These are phyloP conservation scores for Zaprionus kolodkinae DNA, from an alignment of 1,140 invertebrate genomes.

Conservation along the genomic window DNA sequence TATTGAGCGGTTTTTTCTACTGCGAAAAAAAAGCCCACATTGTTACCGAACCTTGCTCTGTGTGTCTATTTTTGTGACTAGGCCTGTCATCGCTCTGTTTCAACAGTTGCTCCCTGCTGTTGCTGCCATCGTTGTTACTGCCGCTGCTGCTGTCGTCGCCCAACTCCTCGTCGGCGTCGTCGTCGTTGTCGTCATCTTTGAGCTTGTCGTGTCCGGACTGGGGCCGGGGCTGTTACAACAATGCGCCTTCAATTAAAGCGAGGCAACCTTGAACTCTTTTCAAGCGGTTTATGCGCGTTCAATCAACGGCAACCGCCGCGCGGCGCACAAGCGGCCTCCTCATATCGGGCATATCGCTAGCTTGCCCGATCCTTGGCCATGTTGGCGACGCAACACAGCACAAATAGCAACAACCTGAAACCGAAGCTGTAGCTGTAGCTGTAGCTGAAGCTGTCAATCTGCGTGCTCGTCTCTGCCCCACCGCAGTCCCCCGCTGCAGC, in stretches of 20 bases:
- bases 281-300: constrained; percentile 70
- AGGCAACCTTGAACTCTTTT: constrained; percentile 73
- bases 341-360: constrained; percentile 56
- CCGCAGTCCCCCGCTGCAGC: constrained; percentile 32
- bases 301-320: constrained; percentile 60
- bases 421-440: constrained; percentile 46
- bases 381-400: constrained; percentile 42
- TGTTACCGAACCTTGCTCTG: constrained; percentile 40
- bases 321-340: constrained; percentile 28
- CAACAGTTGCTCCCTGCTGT: constrained; percentile 60
- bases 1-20: constrained; percentile 4
- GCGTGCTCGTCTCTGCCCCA: constrained; percentile 55
- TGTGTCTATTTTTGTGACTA: constrained; percentile 76
- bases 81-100: constrained; percentile 69
- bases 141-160: constrained; percentile 15
- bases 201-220: constrained; percentile 23
- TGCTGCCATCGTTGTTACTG: constrained; percentile 12
- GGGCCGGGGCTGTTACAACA: constrained; percentile 67
- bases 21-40: constrained; percentile 14
- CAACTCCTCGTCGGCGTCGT: constrained; percentile 12
- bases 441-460: constrained; percentile 71
- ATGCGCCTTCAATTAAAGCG: constrained; percentile 77
- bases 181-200: constrained; percentile 24
- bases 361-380: constrained; percentile 50
- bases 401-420: constrained; percentile 37